Evolutionary conservation across 2,888 invertebrate species (phyloP).

Genomic region (Platypus cylindrus): DNA sequence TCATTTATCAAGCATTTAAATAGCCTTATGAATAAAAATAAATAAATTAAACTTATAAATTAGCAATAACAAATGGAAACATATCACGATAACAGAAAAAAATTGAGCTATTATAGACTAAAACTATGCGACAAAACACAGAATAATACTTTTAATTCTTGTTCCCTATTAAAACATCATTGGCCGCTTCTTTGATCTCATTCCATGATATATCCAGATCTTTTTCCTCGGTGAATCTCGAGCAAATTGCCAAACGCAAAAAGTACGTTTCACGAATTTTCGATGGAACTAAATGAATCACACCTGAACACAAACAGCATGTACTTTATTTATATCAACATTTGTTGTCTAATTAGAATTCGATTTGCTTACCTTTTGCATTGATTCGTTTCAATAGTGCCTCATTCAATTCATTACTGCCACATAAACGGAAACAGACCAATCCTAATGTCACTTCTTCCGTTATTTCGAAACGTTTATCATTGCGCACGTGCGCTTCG

Average conservation of each 20-base stretch:
- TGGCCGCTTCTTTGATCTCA: slow-evolving; percentile 64
- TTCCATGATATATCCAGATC: slow-evolving; percentile 82
- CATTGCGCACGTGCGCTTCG: slow-evolving; percentile 58
- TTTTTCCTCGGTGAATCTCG: slow-evolving; percentile 63
- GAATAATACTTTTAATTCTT: no score
- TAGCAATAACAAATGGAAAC: no score
- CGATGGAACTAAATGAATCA: slow-evolving; percentile 87
- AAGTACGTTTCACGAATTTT: slow-evolving; percentile 75
- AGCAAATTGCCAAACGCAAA: slow-evolving; percentile 81
- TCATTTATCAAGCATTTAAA: no score
- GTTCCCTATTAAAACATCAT: slow-evolving; percentile 44
- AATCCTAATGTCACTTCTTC: slow-evolving; percentile 87
- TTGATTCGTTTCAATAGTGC: slow-evolving; percentile 71
- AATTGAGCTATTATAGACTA: no score
- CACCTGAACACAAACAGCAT: slow-evolving; percentile 34
- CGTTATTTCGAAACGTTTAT: slow-evolving; percentile 79
- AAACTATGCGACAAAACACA: no score
- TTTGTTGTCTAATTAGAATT: no score
- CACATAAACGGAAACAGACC: slow-evolving; percentile 91
- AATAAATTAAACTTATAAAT: no score
- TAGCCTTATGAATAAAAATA: no score
- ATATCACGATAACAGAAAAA: no score
- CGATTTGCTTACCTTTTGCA: slow-evolving; percentile 50
- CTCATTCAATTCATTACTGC: slow-evolving; percentile 72
- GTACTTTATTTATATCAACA: no score